Base-by-base conservation (phyloP, 2,797 vertebrate genomes). In the Catostomus latipinnis region DNA sequence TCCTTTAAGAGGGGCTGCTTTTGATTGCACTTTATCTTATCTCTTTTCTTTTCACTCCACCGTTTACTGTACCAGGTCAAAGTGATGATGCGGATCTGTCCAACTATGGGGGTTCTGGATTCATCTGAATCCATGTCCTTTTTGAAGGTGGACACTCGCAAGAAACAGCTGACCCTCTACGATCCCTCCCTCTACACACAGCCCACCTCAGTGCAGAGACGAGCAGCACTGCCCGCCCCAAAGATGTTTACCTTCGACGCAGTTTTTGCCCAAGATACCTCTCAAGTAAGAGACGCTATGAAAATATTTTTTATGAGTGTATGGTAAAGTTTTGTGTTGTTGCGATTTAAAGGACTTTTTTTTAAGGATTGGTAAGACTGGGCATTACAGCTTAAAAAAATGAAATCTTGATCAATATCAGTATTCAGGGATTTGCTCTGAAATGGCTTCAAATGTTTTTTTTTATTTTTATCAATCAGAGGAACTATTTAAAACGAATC, bases 241-340 rank as follows among this genome's bases (percentile, higher is more conserved):
- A 98, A 96, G 95, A 97, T 98, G 95, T 99, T 99, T 75, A 96
- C 97, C 84, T 99, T 99, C 5, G 98, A 99, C 76, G 96, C 97
- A 0, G 93, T 99, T 89, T 99, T 99, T 87, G 95, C 97, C 85
- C 96, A 96, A 88, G 98, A 99, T 86, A 95, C 98, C 80, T 98
- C 97, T 56, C 98, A 99, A 96, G 98, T 99, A 95, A 87, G 83
- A 48, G 8, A 0, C 5, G 1, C n/a, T 13, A 2, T 52, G 63
- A 52, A 81, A 34, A 58, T 46, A 10, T 11, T 76, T 10, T 22
- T 18, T 18, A 18, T 18, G 16, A 54, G 2, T 34, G 68, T 49
- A 8, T 58, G 4, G 46, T 45, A 49, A 70, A 48, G 49, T n/a
- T 14, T 71, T 34, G 43, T 69, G 34, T 57, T 53, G 6, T 46